Evolutionary conservation across 2,888 invertebrate genomes (phyloP).

Genomic region (Clunio marinus): DNA sequence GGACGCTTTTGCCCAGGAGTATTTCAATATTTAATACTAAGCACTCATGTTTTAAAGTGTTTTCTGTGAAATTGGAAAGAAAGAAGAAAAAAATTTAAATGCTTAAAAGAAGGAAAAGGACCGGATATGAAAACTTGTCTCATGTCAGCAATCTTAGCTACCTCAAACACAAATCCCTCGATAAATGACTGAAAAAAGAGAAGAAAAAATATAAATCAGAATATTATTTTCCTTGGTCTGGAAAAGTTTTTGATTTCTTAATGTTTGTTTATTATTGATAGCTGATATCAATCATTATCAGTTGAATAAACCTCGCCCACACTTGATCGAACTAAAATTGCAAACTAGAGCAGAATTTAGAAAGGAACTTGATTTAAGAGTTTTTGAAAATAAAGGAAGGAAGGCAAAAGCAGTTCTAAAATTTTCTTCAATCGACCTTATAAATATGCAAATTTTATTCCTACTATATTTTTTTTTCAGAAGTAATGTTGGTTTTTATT

Average conservation of each 20-base stretch:
- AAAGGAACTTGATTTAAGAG: neutral
- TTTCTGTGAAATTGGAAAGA: too few species aligned
- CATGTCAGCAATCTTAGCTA: too few species aligned
- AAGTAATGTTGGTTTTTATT: conserved; percentile 15
- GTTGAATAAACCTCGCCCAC: neutral
- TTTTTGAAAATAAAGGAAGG: neutral
- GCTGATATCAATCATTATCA: neutral
- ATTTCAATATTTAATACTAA: too few species aligned
- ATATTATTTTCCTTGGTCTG: neutral
- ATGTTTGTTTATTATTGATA: neutral
- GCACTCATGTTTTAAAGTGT: too few species aligned
- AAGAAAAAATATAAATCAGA: too few species aligned
- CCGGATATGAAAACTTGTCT: too few species aligned
- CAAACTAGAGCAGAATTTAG: neutral
- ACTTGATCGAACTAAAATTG: too few species aligned
- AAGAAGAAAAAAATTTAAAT: too few species aligned
- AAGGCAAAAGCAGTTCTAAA: neutral
- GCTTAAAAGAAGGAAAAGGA: too few species aligned
- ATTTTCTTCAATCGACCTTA: neutral
- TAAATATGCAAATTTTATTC: conserved; percentile 23
- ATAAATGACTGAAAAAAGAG: too few species aligned
- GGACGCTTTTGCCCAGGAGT: too few species aligned
- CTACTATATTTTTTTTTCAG: conserved; percentile 9
- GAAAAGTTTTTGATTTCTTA: neutral
- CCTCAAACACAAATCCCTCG: too few species aligned